phyloP scores from a whole-genome alignment of 2,888 invertebrate genomes.

The Aleiodes leptofemur region DNA sequence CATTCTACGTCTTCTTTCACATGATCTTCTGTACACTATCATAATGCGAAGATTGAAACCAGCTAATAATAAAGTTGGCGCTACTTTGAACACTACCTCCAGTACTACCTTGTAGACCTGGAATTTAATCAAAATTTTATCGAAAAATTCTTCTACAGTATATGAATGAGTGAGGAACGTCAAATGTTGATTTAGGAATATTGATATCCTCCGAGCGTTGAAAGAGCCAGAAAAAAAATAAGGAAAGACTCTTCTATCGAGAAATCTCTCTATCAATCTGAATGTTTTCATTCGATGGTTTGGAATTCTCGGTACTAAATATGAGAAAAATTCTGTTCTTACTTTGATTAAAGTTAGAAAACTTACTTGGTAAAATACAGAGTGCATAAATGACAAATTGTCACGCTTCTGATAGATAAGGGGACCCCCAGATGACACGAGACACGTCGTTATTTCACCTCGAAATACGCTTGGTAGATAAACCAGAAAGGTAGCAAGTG shows the following conservation, averaged over 20 bases:
- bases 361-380: conserved; percentile 77
- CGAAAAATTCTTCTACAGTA: background rate
- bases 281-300: no score
- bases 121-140: conserved; percentile 31
- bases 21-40: conserved; percentile 81
- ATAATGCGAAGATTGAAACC: conserved; percentile 82
- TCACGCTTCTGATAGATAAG: conserved; percentile 79
- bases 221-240: no score
- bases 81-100: conserved; percentile 82
- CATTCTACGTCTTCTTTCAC: conserved; percentile 81
- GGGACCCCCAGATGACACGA: conserved; percentile 76
- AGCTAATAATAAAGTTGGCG: conserved; percentile 82
- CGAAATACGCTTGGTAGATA: conserved; percentile 84
- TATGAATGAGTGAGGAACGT: background rate
- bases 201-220: no score
- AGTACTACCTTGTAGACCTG: conserved; percentile 80
- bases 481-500: conserved; percentile 80
- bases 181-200: no score
- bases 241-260: no score
- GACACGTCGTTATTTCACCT: conserved; percentile 79
- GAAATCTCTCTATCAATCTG: no score
- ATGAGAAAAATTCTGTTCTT: no score
- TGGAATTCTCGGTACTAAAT: no score
- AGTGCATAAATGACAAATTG: conserved; percentile 76
- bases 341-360: background rate